phyloP scores from a whole-genome alignment of 1,140 invertebrate genomes.

The Drosophila pallidifrons region DNA sequence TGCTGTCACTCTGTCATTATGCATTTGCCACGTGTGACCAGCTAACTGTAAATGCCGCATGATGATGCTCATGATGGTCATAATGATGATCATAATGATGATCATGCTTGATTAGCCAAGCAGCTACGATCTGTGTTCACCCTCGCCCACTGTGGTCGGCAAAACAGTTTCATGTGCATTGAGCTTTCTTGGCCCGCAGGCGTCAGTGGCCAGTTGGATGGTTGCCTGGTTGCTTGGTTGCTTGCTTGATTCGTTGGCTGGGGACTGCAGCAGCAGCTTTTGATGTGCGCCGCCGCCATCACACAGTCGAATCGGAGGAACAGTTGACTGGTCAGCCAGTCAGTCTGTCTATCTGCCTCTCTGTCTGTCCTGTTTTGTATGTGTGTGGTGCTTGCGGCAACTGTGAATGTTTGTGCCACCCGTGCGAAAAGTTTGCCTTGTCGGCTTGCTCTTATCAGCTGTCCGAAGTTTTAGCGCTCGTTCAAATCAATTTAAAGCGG shows the following conservation, averaged over 20 bases:
- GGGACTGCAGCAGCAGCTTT: constrained; percentile 64
- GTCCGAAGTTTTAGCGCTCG: constrained; percentile 72
- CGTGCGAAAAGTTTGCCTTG: constrained; percentile 61
- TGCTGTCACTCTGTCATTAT: constrained; percentile 34
- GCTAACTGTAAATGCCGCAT: constrained; percentile 47
- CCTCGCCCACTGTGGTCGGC: not conserved
- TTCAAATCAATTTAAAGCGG: constrained; percentile 79
- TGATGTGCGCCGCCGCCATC: constrained; percentile 60
- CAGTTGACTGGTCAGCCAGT: constrained; percentile 27
- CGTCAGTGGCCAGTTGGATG: constrained; percentile 29
- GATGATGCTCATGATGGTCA: constrained; percentile 34
- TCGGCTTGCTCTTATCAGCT: constrained; percentile 73
- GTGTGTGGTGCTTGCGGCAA: constrained; percentile 3
- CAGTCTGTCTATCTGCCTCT: constrained; percentile 6
- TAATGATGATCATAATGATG: constrained; percentile 65
- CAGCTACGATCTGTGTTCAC: constrained; percentile 50
- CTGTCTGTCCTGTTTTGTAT: not conserved
- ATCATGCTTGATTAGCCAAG: constrained; percentile 71
- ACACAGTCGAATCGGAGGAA: constrained; percentile 13
- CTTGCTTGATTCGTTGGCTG: not conserved
- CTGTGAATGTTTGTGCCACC: constrained; percentile 49
- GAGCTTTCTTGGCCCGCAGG: constrained; percentile 67
- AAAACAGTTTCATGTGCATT: constrained; percentile 45
- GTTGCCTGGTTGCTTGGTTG: not conserved
- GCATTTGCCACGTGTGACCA: constrained; percentile 41